These are phyloP conservation scores for Daboia siamensis DNA, from an alignment of 2,113 vertebrate genomes.

Conservation along the genomic window DNA sequence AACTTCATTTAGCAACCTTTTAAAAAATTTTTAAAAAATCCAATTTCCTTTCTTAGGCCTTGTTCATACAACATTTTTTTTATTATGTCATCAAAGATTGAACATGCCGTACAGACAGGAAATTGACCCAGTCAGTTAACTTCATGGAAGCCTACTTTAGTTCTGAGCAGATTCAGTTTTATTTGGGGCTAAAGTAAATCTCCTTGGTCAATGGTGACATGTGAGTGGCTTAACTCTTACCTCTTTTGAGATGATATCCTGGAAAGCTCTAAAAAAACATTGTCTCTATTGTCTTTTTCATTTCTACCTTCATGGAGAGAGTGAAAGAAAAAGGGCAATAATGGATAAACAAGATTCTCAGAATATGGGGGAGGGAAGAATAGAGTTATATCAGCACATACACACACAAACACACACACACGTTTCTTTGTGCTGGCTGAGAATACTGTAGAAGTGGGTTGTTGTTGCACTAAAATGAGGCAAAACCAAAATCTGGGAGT, in stretches of 20 bases:
- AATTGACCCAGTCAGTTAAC: background rate
- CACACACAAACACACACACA: too few relatives aligned
- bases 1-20: background rate
- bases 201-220: background rate
- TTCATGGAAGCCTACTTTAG: background rate
- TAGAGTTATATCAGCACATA: background rate
- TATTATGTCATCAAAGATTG: background rate
- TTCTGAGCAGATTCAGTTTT: background rate
- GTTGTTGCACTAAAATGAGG: background rate
- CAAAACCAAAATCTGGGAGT: background rate
- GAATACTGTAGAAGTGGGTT: background rate
- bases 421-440: background rate
- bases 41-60: background rate
- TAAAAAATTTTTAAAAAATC: background rate
- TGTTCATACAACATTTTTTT: background rate
- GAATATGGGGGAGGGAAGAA: background rate
- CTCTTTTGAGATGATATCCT: background rate
- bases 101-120: background rate
- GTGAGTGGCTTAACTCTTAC: background rate
- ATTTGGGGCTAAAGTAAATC: background rate
- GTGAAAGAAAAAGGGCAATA: background rate
- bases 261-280: background rate
- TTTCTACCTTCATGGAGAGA: background rate
- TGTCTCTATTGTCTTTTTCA: background rate
- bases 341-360: background rate